phyloP scores from a whole-genome alignment of 2,888 invertebrate genomes.

The Scaeva pyrastri region DNA sequence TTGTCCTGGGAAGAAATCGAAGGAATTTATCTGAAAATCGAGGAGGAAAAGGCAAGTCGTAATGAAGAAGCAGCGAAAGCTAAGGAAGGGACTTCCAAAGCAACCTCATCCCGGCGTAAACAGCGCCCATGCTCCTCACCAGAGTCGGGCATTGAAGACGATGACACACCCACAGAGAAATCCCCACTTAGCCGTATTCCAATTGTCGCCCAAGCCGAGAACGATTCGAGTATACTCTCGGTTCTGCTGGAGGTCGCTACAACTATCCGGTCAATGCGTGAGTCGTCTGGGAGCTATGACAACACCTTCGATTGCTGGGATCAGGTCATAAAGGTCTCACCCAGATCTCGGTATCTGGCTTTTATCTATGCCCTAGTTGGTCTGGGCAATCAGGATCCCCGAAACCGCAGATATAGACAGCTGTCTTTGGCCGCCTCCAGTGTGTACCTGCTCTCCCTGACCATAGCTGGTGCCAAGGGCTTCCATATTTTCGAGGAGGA shows the following conservation, averaged over 20 bases:
- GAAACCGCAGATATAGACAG: slow-evolving; percentile 78
- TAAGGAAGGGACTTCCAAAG: slow-evolving; percentile 34
- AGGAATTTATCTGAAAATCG: slow-evolving; percentile 72
- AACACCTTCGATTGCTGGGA: slow-evolving; percentile 82
- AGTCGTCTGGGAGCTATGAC: slow-evolving; percentile 79
- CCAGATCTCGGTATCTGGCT: slow-evolving; percentile 79
- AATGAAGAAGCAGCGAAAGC: slow-evolving; percentile 25
- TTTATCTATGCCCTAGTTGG: slow-evolving; percentile 81
- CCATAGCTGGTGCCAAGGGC: slow-evolving; percentile 83
- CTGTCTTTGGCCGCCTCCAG: slow-evolving; percentile 80
- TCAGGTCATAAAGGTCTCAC: slow-evolving; percentile 79
- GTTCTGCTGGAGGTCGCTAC: slow-evolving; percentile 80
- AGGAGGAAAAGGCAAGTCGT: slow-evolving; percentile 31
- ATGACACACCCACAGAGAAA: slow-evolving; percentile 5
- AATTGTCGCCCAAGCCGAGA: slow-evolving; percentile 76
- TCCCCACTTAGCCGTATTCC: slow-evolving; percentile 70
- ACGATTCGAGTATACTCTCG: slow-evolving; percentile 77
- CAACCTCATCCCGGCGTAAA: background rate
- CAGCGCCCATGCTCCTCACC: background rate
- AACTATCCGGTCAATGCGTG: slow-evolving; percentile 80
- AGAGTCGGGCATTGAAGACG: slow-evolving; percentile 30
- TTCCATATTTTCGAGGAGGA: slow-evolving; percentile 82
- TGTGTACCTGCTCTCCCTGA: slow-evolving; percentile 81
- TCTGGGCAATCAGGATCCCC: slow-evolving; percentile 77
- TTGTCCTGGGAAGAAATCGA: slow-evolving; percentile 81